These are phyloP conservation scores for Hemichromis elongatus DNA, from an alignment of 2,113 vertebrate species.

Conservation along the genomic window DNA sequence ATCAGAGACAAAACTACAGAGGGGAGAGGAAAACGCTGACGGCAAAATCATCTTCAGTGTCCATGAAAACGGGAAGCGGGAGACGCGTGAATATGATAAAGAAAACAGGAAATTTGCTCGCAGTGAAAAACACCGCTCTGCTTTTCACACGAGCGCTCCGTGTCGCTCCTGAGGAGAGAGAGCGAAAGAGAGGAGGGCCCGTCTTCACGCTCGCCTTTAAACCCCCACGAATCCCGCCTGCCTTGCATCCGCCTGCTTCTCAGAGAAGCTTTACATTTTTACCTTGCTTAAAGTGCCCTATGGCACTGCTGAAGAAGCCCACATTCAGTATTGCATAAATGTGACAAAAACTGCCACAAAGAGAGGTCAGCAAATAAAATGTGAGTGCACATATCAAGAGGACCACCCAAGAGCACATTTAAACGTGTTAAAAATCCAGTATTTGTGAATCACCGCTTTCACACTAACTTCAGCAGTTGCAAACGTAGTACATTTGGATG, in stretches of 20 bases:
- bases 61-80: constrained; percentile 63
- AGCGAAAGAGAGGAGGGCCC: not conserved
- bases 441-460: not conserved
- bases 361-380: not conserved
- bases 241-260: not conserved
- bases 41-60: constrained; percentile 44
- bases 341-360: constrained; percentile 20
- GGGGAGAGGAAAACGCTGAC: constrained; percentile 40
- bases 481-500: not conserved
- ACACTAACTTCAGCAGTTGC: not conserved
- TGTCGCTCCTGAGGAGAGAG: not conserved
- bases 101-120: constrained; percentile 72
- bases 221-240: not conserved
- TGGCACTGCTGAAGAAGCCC: not conserved
- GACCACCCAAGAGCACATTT: no score
- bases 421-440: not conserved
- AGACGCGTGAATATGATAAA: constrained; percentile 53
- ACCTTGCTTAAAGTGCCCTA: constrained; percentile 9
- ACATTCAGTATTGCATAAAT: constrained; percentile 6
- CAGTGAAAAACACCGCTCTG: constrained; percentile 21
- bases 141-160: constrained; percentile 22
- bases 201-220: constrained; percentile 16
- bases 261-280: constrained; percentile 44
- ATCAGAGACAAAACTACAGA: constrained; percentile 47
- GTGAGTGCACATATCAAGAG: not conserved